These are phyloP conservation scores for Saiga tatarica DNA, from an alignment of 2,113 vertebrate genomes.

Conservation along the genomic window DNA sequence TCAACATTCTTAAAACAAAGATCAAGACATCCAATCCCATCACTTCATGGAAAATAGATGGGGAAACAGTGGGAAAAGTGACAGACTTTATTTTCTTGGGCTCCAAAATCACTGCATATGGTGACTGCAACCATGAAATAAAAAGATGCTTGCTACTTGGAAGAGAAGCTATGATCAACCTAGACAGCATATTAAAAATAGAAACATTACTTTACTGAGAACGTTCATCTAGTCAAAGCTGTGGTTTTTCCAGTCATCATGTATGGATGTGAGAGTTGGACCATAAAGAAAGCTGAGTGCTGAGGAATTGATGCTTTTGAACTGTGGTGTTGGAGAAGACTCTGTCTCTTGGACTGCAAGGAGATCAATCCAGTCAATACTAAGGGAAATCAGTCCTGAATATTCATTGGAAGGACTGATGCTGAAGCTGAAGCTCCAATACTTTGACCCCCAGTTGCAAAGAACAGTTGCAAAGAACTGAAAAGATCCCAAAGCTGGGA, in stretches of 20 bases:
- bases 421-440: not conserved
- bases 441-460: not conserved
- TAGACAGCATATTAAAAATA: not conserved
- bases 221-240: not conserved
- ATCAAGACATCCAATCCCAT: not conserved
- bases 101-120: not conserved
- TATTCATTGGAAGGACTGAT: not conserved
- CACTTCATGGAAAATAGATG: not conserved
- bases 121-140: not conserved
- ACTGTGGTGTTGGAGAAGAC: not conserved
- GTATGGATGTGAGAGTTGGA: not conserved
- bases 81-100: not conserved
- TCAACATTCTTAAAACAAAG: not conserved
- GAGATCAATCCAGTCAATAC: not conserved
- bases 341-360: not conserved
- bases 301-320: not conserved
- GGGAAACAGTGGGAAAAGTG: not conserved
- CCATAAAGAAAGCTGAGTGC: accelerated
- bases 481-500: not conserved
- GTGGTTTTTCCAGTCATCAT: not conserved
- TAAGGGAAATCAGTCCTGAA: not conserved
- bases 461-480: no score
- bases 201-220: not conserved
- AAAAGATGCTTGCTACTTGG: not conserved
- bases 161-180: not conserved